Base-by-base conservation (phyloP, 2,888 invertebrate species). In the Callinectes sapidus region DNA sequence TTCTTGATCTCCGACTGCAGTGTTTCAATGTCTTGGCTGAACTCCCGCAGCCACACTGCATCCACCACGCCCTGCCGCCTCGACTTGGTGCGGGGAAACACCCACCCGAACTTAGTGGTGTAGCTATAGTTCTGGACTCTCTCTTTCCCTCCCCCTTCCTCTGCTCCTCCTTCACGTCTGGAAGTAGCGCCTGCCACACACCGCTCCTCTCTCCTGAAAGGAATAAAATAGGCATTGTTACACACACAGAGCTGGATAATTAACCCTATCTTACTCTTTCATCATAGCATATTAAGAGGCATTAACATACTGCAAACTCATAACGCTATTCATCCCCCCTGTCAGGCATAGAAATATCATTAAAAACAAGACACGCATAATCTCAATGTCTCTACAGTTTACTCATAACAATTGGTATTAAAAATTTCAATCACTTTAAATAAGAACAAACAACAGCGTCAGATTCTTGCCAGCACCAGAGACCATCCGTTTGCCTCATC, bases 91-190 rank as follows among this genome's bases (percentile, higher is more conserved):
- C 35, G 85, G 35, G 90, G 90, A 48, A 90, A 86, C 32, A 32
- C 86, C 90, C 90, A 90, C 0, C 90, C 90, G 61, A 90, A 90
- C 61, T 55, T 54, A 13, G 85, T 90, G 35, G 39, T n/a, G 86
- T 86, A 8, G 86, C 35, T 55, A 61, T 35, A 85, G 85, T 55
- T 90, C 61, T 86, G 35, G 32, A 35, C 32, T 13, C 81, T 81
- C 32, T 14, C 81, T 35, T 32, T 81, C 81, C 32, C 81, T 32
- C 14, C 81, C 3, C 81, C 35, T 16, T 13, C 81, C 16, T 32
- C 35, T 81, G 32, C 35, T 81, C 16, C 81, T 81, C 81, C 32
- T 35, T 32, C 81, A 35, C 81, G 10, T 81, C 32, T 14, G 16
- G 32, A 71, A 71, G 71, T 16, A 81, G 1, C 13, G 81, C 13